Base-by-base conservation (phyloP, 2,113 vertebrate species). In the Lanius collurio region DNA sequence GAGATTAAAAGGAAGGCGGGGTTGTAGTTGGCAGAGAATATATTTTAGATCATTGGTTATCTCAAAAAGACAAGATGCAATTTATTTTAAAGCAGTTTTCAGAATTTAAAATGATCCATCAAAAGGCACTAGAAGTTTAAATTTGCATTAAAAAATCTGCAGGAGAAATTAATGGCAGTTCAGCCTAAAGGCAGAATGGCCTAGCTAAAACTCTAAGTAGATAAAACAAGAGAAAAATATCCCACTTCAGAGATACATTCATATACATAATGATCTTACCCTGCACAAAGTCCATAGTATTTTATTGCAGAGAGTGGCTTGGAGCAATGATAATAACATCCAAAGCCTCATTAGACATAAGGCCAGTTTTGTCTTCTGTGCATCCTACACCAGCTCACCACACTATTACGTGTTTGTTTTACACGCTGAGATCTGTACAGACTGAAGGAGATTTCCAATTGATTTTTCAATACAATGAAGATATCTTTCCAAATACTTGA, bases 271-370 rank as follows among this genome's bases (percentile, higher is more conserved):
- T 83, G 62, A 82, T 78, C 89, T 93, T 96, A 70, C 65, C 60
- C 75, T 94, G 95, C 79, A 94, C 56, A 76, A 90, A 89, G 87
- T 79, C 80, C 93, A 79, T 69, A 89, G 81, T 89, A 10, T 79
- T 87, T 70, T 89, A 82, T 90, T 95, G 82, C 96, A 90, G 27
- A 84, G 87, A 96, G 67, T 95, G 75, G 90, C 85, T 82, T 82
- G 82, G 81, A 93, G 82, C 84, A 87, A 94, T 92, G 86, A 80
- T 92, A 97, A 83, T 96, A 87, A 91, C 92, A 91, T 95, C 92
- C 75, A 95, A 91, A 94, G 74, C 33, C 83, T 93, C 74, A 80
- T 93, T 92, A 89, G 89, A 81, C 76, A 57, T 71, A 83, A 71
- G 85, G 75, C 41, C 65, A 37, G 59, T 78, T 71, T 31, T 87